A percentile compares a stretch with the other conserved stretches of the same genome.
Evolutionary conservation across 2,113 vertebrate species (phyloP).

Genomic region (cat (Felis catus)): F.catus_Fca126_mat1.0 CM031413.1:112549501-112550000

Average conservation of each 20-base stretch:
- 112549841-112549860: background rate
- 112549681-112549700: too few relatives aligned
- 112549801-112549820: too few relatives aligned
- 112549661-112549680: too few relatives aligned
- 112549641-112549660: too few relatives aligned
- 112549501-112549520: background rate
- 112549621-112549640: too few relatives aligned
- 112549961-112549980: constrained; percentile 97
- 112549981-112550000: constrained; percentile 97
- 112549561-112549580: background rate
- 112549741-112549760: too few relatives aligned
- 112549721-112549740: too few relatives aligned
- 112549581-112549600: background rate
- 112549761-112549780: too few relatives aligned
- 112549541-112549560: background rate
- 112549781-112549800: too few relatives aligned
- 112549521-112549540: background rate
- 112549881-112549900: background rate
- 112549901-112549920: background rate
- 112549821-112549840: background rate
- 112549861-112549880: background rate
- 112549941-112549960: constrained; percentile 93
- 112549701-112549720: too few relatives aligned
- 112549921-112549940: background rate
- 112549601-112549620: too few relatives aligned